Evolutionary conservation across 2,113 vertebrate genomes (phyloP), one percentile per base, ranked within the genome.

Genomic region (Xyliphius kryptos): DNA sequence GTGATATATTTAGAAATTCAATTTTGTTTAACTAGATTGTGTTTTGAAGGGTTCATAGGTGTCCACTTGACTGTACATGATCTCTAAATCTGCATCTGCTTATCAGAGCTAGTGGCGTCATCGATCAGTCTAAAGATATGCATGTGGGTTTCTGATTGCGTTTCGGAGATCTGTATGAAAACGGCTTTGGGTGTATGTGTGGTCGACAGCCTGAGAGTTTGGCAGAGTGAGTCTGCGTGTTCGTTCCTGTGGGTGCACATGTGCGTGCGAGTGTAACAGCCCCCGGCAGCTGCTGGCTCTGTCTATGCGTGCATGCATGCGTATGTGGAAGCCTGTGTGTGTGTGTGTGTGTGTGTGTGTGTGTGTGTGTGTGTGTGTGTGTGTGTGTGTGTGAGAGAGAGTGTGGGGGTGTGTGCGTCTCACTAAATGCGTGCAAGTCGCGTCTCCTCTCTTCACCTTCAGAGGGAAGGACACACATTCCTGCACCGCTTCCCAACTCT

Each of bases 391-490:
- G 67, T 61, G 61, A n/a, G n/a, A n/a, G n/a, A n/a, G n/a, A n/a
- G n/a, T n/a, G n/a, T n/a, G n/a, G n/a, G 50, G 55, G 22, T 21
- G 48, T 16, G 20, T 13, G 56, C 56, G 56, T 15, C 64, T 59
- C 47, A 57, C 12, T 14, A 43, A n/a, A 46, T 66, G 61, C 56
- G 64, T 63, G 67, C 67, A 51, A 68, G 68, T 38, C 51, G 38
- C 43, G 26, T 58, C 71, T 76, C 70, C 75, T 81, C 74, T 76
- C 82, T 80, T 85, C 86, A 88, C 85, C 86, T 89, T 87, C 85
- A 85, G 81, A 87, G 80, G 73, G 75, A 85, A 88, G 86, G 86
- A 87, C 85, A 80, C 80, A 68, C 84, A 86, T 88, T 88, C 86
- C 87, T 77, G 74, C 26, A 49, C 80, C 61, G 80, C 82, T 85